A percentile compares a stretch with the other conserved stretches of the same genome.
These are phyloP conservation scores for Fregata magnificens DNA, from an alignment of 2,113 vertebrate species.

Conservation along the genomic window DNA sequence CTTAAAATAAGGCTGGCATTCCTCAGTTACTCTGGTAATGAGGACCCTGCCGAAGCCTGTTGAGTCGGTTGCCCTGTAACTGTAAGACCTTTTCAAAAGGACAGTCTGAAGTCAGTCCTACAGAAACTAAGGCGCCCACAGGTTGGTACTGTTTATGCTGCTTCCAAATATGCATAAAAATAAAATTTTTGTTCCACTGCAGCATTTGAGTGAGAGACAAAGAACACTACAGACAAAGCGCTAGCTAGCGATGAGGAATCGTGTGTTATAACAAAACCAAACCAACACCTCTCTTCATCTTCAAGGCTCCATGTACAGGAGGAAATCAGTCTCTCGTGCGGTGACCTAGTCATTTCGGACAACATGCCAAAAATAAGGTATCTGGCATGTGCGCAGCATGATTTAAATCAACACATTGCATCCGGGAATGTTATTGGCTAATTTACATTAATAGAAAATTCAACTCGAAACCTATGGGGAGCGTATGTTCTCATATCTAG, in stretches of 20 bases:
- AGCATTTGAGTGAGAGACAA: not conserved
- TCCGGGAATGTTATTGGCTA: not conserved
- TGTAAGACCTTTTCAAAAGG: not conserved
- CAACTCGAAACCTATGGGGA: not conserved
- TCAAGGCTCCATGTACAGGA: not conserved
- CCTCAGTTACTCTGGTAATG: not conserved
- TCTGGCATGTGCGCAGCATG: not conserved
- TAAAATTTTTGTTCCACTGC: not conserved
- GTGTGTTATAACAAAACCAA: fast-evolving
- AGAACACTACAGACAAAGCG: not conserved
- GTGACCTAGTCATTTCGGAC: not conserved
- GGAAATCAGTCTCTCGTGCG: not conserved
- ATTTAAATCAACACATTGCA: not conserved
- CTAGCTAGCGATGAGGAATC: not conserved
- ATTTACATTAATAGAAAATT: not conserved
- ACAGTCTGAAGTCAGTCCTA: not conserved
- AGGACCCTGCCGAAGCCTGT: not conserved
- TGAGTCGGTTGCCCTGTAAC: not conserved
- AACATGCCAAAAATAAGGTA: not conserved
- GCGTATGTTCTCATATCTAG: not conserved
- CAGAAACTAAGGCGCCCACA: not conserved
- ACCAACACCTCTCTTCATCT: not conserved
- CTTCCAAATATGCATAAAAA: not conserved
- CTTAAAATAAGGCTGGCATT: not conserved
- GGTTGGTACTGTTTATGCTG: not conserved